Evolutionary conservation across 2,888 invertebrate genomes (phyloP).

Genomic region (Macrophya annulata): DNA sequence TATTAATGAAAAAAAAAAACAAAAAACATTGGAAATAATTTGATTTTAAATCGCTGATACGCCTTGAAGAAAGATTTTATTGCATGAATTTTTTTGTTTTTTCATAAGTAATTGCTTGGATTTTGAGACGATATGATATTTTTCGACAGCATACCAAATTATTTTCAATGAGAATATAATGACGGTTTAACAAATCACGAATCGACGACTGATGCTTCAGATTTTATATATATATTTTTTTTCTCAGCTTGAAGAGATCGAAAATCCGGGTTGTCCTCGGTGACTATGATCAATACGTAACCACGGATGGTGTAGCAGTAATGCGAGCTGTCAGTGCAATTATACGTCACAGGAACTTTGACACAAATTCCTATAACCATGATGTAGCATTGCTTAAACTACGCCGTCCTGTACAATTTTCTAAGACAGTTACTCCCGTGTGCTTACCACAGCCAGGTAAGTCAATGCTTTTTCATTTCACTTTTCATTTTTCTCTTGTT

Average conservation of each 20-base stretch:
- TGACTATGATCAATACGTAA: constrained; percentile 91
- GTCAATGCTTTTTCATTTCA: constrained; percentile 62
- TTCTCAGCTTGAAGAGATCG: constrained; percentile 87
- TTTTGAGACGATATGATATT: too few relatives aligned
- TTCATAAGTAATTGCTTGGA: too few relatives aligned
- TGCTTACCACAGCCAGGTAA: constrained; percentile 89
- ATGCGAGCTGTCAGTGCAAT: constrained; percentile 91
- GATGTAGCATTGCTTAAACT: constrained; percentile 91
- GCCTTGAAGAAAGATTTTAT: too few relatives aligned
- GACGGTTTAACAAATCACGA: neutral
- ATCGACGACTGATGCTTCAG: neutral
- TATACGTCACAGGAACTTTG: constrained; percentile 91
- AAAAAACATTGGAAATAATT: too few relatives aligned
- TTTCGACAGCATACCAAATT: neutral
- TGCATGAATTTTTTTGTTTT: too few relatives aligned
- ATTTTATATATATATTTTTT: neutral
- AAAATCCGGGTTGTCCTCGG: constrained; percentile 92
- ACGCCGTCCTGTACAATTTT: constrained; percentile 89
- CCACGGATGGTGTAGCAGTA: constrained; percentile 89
- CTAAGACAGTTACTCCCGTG: constrained; percentile 88
- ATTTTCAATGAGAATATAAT: neutral
- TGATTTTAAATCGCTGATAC: too few relatives aligned
- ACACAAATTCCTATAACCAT: constrained; percentile 92
- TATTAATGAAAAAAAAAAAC: neutral
- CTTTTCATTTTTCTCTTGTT: too few relatives aligned